These are phyloP conservation scores for Eurytoma adleriae DNA, from an alignment of 2,888 invertebrate species.

Conservation along the genomic window DNA sequence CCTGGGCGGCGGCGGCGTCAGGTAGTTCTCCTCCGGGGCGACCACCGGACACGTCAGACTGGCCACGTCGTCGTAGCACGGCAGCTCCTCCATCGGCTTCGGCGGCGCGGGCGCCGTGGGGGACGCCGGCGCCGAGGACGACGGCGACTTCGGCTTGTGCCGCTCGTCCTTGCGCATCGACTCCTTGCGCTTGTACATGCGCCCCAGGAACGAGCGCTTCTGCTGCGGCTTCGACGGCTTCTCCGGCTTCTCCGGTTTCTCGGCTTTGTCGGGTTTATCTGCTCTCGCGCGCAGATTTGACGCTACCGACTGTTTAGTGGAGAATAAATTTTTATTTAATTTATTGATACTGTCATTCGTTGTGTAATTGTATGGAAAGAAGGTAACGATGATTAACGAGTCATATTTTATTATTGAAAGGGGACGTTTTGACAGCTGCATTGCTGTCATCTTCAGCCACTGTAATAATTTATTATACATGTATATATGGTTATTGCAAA, in stretches of 20 bases:
- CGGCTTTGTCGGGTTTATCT: background rate
- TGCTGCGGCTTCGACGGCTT: slow-evolving; percentile 59
- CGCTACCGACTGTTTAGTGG: too few species aligned
- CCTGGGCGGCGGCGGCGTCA: slow-evolving; percentile 68
- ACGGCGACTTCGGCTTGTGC: slow-evolving; percentile 60
- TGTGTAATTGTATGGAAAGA: too few species aligned
- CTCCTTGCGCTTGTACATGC: slow-evolving; percentile 65
- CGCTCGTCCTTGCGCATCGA: slow-evolving; percentile 58
- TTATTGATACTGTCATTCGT: too few species aligned
- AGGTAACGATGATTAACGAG: too few species aligned
- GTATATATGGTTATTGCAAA: too few species aligned
- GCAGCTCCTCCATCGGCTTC: slow-evolving; percentile 38
- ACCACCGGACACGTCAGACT: slow-evolving; percentile 29
- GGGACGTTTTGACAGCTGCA: too few species aligned
- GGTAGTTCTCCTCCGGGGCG: slow-evolving; percentile 63
- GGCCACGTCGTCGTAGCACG: slow-evolving; percentile 66
- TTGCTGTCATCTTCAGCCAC: too few species aligned
- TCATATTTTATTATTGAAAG: too few species aligned
- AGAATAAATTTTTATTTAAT: too few species aligned
- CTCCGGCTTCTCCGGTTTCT: slow-evolving; percentile 42
- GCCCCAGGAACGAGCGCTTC: slow-evolving; percentile 69
- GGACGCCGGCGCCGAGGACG: slow-evolving; percentile 66
- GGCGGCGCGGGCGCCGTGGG: slow-evolving; percentile 26
- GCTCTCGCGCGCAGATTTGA: slow-evolving; percentile 1
- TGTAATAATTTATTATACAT: too few species aligned